phyloP scores from a whole-genome alignment of 2,797 vertebrate species.

The Apogon talboti region DNA sequence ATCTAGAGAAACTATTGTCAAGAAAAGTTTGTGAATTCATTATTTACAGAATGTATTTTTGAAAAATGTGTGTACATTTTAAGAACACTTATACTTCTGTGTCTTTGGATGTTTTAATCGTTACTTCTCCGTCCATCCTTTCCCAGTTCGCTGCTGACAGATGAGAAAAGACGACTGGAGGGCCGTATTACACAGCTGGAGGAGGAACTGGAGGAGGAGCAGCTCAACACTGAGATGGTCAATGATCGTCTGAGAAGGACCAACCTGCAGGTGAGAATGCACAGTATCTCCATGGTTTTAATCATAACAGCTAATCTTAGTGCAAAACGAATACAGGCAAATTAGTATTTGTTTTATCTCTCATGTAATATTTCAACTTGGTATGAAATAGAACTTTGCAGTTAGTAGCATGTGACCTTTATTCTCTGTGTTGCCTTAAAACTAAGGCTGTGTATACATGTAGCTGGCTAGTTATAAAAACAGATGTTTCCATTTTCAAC shows the following conservation, averaged over 20 bases:
- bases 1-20: too few species aligned
- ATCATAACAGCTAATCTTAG: background rate
- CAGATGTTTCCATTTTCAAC: background rate
- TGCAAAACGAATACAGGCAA: background rate
- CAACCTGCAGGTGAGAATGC: slow-evolving; percentile 86
- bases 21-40: background rate
- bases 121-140: background rate
- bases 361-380: too few species aligned
- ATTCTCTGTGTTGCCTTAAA: background rate
- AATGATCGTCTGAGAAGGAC: slow-evolving; percentile 92
- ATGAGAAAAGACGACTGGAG: slow-evolving; percentile 94
- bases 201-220: slow-evolving; percentile 96
- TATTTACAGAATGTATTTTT: background rate
- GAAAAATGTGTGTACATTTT: background rate
- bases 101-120: background rate
- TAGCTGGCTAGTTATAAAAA: too few species aligned
- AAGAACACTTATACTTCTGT: background rate
- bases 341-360: background rate
- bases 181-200: slow-evolving; percentile 92
- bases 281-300: background rate
- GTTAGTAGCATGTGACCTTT: too few species aligned
- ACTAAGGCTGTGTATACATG: too few species aligned
- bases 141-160: slow-evolving; percentile 86
- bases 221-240: slow-evolving; percentile 90
- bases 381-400: too few species aligned